phyloP scores from a whole-genome alignment of 1,140 invertebrate species.

The Zaprionus ornatus region DNA sequence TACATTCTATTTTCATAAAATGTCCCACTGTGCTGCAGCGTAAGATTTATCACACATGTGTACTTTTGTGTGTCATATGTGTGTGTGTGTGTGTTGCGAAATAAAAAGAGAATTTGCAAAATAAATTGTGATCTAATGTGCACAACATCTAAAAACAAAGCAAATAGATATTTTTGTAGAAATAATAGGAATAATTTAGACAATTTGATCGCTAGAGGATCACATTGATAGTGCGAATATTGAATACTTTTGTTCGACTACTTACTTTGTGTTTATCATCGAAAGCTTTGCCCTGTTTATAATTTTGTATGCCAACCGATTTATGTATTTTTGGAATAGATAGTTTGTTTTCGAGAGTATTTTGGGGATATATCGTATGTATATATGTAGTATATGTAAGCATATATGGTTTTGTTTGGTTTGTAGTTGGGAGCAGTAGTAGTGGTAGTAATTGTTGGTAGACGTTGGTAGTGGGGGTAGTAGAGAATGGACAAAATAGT shows the following conservation, averaged over 20 bases:
- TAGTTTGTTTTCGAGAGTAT: background rate
- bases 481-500: constrained; percentile 64
- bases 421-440: constrained; percentile 53
- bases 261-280: constrained; percentile 83
- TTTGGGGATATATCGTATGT: background rate
- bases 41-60: background rate
- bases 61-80: constrained; percentile 7
- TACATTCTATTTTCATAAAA: background rate
- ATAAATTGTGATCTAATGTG: constrained; percentile 25
- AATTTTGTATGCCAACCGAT: constrained; percentile 54
- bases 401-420: constrained; percentile 18
- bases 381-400: constrained; percentile 43
- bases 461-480: constrained; percentile 46
- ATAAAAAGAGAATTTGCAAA: constrained; percentile 29
- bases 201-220: constrained; percentile 39
- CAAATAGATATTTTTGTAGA: constrained; percentile 51
- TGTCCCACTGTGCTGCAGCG: constrained; percentile 30
- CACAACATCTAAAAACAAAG: constrained; percentile 46
- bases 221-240: constrained; percentile 39
- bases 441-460: constrained; percentile 45
- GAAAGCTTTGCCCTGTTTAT: constrained; percentile 81
- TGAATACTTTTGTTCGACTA: constrained; percentile 55
- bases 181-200: constrained; percentile 51
- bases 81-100: constrained; percentile 32
- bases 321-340: constrained; percentile 33